Percentiles rank a stretch among this genome's conserved stretches.
phyloP scores from a whole-genome alignment of 2,888 invertebrate genomes.

The Tetragonisca angustula region DNA sequence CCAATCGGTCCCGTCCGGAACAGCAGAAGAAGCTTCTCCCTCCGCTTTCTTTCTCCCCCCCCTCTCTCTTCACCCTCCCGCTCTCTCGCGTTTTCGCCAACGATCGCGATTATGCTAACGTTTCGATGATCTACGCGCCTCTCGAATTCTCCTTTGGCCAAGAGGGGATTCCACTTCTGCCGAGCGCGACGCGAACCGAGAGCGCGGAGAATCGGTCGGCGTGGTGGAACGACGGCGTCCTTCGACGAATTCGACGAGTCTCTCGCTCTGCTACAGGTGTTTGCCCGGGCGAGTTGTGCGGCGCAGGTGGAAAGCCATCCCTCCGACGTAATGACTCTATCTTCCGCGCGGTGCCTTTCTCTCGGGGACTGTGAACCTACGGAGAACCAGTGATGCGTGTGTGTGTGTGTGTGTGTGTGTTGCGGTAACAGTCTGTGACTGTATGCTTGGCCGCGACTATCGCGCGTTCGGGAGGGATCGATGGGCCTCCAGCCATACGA shows the following conservation, averaged over 20 bases:
- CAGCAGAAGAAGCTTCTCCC: neutral
- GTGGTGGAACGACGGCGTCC: neutral
- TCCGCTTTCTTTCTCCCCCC: neutral
- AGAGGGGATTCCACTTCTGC: neutral
- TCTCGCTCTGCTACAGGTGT: constrained; percentile 47
- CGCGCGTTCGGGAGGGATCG: constrained; percentile 47
- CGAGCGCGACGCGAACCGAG: no score
- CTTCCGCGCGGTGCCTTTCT: constrained; percentile 48
- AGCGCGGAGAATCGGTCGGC: neutral
- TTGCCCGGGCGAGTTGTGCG: constrained; percentile 58
- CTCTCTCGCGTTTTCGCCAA: neutral
- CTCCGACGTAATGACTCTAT: constrained; percentile 68
- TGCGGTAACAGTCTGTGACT: constrained; percentile 70
- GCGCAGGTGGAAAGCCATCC: constrained; percentile 70
- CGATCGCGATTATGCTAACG: constrained; percentile 34
- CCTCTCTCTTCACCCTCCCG: no score
- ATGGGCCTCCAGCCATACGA: constrained; percentile 21
- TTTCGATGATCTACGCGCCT: constrained; percentile 25
- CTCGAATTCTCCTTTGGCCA: neutral
- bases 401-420: constrained; percentile 12
- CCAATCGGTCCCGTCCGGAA: constrained; percentile 33
- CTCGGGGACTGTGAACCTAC: constrained; percentile 32
- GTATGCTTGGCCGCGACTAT: constrained; percentile 68
- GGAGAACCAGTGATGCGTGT: constrained; percentile 51
- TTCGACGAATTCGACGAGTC: constrained; percentile 40